A percentile compares a stretch with the other conserved stretches of the same genome.
phyloP scores from a whole-genome alignment of 2,797 vertebrate genomes.

The Silurus lanzhouensis region DNA sequence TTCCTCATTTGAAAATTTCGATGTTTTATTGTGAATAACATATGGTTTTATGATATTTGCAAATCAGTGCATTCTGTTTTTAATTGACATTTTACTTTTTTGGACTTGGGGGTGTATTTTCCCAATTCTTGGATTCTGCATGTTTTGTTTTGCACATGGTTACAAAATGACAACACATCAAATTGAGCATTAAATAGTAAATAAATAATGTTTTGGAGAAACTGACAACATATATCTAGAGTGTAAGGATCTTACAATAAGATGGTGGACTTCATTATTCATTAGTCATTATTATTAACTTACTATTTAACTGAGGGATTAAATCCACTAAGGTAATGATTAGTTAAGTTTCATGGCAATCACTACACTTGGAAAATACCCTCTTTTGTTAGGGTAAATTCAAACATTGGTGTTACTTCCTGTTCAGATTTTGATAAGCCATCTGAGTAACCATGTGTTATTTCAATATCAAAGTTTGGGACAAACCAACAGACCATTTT shows the following conservation, averaged over 20 bases:
- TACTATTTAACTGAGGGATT: not conserved
- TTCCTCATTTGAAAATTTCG: no score
- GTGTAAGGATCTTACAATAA: no score
- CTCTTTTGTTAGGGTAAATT: not conserved
- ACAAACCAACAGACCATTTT: not conserved
- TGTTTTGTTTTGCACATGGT: not conserved
- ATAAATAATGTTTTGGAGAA: not conserved
- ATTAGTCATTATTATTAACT: not conserved
- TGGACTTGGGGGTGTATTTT: no score
- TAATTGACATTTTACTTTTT: no score
- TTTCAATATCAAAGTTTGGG: not conserved
- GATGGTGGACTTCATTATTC: not conserved
- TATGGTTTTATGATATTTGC: no score
- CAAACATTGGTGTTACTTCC: constrained; percentile 13
- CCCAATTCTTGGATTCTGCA: not conserved
- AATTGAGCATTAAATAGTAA: not conserved
- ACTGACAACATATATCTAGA: not conserved
- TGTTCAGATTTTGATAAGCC: constrained; percentile 8
- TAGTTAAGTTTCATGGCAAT: not conserved
- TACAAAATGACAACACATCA: no score
- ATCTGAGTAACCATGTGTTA: constrained; percentile 2
- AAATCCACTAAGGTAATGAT: not conserved
- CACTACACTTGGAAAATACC: not conserved
- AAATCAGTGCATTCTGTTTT: no score
- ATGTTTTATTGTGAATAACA: no score